phyloP scores from a whole-genome alignment of 1,140 invertebrate genomes.

The Zaprionus lachaisei region DNA sequence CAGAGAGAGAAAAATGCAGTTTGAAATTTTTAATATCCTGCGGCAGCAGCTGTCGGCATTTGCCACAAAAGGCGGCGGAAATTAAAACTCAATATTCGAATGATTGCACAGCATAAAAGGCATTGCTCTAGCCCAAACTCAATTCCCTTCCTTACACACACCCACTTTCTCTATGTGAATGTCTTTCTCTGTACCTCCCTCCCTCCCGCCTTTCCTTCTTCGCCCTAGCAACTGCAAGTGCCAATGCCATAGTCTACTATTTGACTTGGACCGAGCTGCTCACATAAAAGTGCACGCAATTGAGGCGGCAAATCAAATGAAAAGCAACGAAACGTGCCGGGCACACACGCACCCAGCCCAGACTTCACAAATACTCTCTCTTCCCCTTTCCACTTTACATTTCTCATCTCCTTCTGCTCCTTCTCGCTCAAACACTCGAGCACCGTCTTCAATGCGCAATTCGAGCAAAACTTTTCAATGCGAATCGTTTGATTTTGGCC shows the following conservation, averaged over 20 bases:
- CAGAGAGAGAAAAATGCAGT: constrained; percentile 59
- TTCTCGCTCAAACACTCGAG: background rate
- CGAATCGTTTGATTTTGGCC: constrained; percentile 76
- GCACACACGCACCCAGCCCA: constrained; percentile 40
- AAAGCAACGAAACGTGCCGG: constrained; percentile 73
- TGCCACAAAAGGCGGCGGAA: constrained; percentile 66
- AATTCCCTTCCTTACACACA: constrained; percentile 16
- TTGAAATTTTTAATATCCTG: constrained; percentile 81
- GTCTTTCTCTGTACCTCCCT: background rate
- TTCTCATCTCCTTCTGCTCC: background rate
- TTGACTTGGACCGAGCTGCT: constrained; percentile 64
- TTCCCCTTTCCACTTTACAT: constrained; percentile 4
- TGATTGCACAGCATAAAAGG: constrained; percentile 61
- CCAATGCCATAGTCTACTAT: constrained; percentile 57
- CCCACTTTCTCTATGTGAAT: background rate
- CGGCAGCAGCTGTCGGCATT: constrained; percentile 63
- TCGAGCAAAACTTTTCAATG: constrained; percentile 55
- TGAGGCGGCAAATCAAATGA: constrained; percentile 82
- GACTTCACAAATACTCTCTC: constrained; percentile 6
- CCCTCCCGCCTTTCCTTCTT: background rate
- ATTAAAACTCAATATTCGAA: constrained; percentile 82
- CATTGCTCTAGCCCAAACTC: constrained; percentile 36
- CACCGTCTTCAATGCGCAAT: constrained; percentile 48
- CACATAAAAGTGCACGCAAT: constrained; percentile 76
- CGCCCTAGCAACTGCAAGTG: constrained; percentile 30